Base-by-base conservation (phyloP, 2,113 vertebrate genomes). In the Gobius niger region DNA sequence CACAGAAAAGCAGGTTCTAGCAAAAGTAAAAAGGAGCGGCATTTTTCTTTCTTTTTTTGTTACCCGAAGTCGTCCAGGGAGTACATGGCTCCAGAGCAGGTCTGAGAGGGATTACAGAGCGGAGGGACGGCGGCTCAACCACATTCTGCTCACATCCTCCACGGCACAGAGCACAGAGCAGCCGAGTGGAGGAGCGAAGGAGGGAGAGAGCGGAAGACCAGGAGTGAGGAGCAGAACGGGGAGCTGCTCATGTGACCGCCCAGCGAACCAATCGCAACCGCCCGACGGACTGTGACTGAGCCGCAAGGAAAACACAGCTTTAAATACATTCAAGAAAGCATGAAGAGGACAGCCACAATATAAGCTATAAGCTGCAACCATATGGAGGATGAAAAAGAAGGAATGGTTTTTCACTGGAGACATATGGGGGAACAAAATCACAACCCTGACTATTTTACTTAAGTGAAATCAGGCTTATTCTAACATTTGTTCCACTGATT, bases 21-120 rank as follows among this genome's bases (percentile, higher is more conserved):
- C 24, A 34, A 77, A 73, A 24, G 83, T n/a, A n/a, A 78, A 73
- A 85, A 86, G 57, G 3, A n/a, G 50, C 10, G 15, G 60, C 5
- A 4, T 34, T 34, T 47, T 89, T 85, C n/a, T n/a, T n/a, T n/a
- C n/a, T n/a, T n/a, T n/a, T n/a, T n/a, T n/a, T n/a, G n/a, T n/a
- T 87, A 91, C 89, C 88, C 89, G 0, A 91, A 92, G 67, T 91
- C 89, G 1, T 92, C 89, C 83, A 86, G 82, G 68, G 88, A 92
- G 79, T 86, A 91, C 91, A 92, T 91, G 75, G 78, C 19, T 63
- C 10, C 67, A 76, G 69, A 44, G 34, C 65, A 50, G 72, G 70
- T 68, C 71, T 81, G 77, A 72, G 51, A 65, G 62, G 75, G 86
- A 84, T 88, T 86, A 88, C 57, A 75, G 72, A 83, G 81, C 79